Percentiles rank a stretch among this genome's conserved stretches.
Evolutionary conservation across 2,113 vertebrate species (phyloP).

Genomic region (Phyllopteryx taeniolatus): DNA sequence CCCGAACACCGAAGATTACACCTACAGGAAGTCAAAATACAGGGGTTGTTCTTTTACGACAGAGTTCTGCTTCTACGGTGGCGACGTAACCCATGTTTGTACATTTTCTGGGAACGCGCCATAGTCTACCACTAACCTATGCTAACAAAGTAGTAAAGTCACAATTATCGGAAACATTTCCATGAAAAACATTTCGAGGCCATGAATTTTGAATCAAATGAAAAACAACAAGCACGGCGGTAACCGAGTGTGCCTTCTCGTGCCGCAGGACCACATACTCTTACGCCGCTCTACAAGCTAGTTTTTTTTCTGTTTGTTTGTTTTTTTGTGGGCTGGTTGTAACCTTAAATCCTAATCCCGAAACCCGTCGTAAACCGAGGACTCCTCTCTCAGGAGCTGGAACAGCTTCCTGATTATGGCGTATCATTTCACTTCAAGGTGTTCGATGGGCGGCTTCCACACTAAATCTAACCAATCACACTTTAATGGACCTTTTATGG

Average conservation of each 20-base stretch:
- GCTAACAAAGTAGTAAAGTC: no score
- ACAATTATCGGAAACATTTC: no score
- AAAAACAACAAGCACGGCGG: no score
- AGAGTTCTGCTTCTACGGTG: background rate
- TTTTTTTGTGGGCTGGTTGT: background rate
- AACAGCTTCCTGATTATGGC: background rate
- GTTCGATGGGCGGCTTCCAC: background rate
- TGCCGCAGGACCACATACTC: no score
- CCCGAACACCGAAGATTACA: no score
- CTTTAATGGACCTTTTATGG: background rate
- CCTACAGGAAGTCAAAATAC: no score
- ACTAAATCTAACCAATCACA: background rate
- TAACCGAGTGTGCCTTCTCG: no score
- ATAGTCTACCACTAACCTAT: no score
- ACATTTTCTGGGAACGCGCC: background rate
- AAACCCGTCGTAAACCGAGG: background rate
- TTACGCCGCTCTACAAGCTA: no score
- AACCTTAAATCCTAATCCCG: background rate
- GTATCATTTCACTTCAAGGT: background rate
- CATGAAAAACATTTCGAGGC: no score
- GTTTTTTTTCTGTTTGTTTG: no score
- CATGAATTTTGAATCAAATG: no score
- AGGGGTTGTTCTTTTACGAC: background rate
- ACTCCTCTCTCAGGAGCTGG: background rate
- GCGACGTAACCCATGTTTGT: background rate